phyloP scores from a whole-genome alignment of 2,113 vertebrate species.

The Pluvianellus socialis region DNA sequence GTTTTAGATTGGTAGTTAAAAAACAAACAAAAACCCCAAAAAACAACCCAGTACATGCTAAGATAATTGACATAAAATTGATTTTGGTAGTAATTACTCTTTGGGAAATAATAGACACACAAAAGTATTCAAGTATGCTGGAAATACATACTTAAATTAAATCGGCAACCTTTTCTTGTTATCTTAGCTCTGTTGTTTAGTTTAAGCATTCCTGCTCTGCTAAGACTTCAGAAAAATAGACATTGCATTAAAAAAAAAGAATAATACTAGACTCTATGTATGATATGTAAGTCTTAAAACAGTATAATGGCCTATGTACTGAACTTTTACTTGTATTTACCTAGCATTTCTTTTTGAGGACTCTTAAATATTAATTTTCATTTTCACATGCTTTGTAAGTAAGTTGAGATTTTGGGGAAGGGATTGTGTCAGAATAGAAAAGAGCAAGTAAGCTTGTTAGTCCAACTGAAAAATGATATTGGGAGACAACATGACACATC shows the following conservation, averaged over 20 bases:
- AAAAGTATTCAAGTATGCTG: not conserved
- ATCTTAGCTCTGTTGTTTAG: not conserved
- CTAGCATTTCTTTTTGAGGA: not conserved
- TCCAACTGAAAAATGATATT: not conserved
- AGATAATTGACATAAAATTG: not conserved
- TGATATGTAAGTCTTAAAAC: not conserved
- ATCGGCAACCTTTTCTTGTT: not conserved
- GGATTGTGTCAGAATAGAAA: not conserved
- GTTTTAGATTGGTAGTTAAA: not conserved
- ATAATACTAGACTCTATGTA: not conserved
- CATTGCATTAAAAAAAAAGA: rapidly evolving
- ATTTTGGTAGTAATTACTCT: not conserved
- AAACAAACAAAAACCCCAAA: not conserved
- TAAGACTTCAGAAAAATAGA: not conserved
- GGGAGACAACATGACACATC: not conserved
- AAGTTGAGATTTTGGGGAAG: not conserved
- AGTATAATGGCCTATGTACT: not conserved
- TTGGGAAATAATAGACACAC: not conserved
- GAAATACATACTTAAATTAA: not conserved
- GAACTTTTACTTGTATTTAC: not conserved
- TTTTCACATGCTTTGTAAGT: not conserved
- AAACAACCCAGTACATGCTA: not conserved
- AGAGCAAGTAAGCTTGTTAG: not conserved
- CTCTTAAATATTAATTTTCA: not conserved
- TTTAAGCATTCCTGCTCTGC: not conserved